Conservation (phyloP, 2,888 invertebrate genomes). For the Polydrusus pterygomalis region DNA sequence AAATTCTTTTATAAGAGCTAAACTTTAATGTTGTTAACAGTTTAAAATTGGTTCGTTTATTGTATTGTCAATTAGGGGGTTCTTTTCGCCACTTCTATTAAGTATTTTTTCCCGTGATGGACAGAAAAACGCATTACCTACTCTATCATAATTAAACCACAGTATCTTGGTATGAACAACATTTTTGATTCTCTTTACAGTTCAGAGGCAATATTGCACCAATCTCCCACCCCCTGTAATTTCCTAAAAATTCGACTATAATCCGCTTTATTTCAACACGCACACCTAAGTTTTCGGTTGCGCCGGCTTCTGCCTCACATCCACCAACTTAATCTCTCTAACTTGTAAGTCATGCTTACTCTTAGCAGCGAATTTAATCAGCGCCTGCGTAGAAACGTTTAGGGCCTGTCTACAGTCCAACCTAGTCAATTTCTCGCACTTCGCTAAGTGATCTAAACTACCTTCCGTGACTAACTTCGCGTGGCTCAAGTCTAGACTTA, state of each 20-base stretch:
- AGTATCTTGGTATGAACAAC: too few relatives aligned
- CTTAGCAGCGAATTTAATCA: conserved; percentile 88
- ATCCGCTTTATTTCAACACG: neutral
- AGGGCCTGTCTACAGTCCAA: conserved; percentile 87
- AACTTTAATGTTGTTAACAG: neutral
- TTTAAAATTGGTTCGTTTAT: conserved; percentile 5
- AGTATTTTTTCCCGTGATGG: neutral
- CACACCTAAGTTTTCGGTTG: conserved; percentile 12
- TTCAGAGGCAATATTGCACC: neutral
- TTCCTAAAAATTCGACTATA: conserved; percentile 9
- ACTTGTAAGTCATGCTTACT: conserved; percentile 87
- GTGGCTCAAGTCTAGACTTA: conserved; percentile 86
- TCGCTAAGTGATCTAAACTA: conserved; percentile 86
- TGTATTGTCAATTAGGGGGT: conserved; percentile 6
- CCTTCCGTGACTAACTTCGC: conserved; percentile 88
- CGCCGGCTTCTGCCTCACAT: conserved; percentile 65
- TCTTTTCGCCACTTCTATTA: neutral
- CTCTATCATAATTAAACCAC: too few relatives aligned
- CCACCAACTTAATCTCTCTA: conserved; percentile 86
- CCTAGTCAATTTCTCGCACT: conserved; percentile 83
- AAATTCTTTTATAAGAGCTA: too few relatives aligned
- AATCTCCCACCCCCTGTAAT: neutral
- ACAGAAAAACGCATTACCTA: neutral
- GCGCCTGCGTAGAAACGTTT: conserved; percentile 86
- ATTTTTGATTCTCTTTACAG: neutral